These are phyloP conservation scores for Tretioscincus oriximinensis DNA, from an alignment of 2,113 vertebrate genomes.

Conservation along the genomic window DNA sequence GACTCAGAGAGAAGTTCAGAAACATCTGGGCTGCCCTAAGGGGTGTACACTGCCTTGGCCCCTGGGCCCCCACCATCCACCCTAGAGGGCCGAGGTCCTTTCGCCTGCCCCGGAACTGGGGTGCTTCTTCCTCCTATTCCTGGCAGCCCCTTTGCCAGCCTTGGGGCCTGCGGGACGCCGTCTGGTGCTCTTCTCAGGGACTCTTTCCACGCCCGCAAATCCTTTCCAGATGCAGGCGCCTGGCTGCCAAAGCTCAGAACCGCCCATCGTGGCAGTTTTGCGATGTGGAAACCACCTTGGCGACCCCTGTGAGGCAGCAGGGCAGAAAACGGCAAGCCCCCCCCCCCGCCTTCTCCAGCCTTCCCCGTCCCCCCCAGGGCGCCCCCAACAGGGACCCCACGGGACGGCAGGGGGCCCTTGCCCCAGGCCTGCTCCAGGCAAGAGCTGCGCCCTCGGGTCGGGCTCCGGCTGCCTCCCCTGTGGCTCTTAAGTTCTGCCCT, in stretches of 20 bases:
- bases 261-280: not conserved
- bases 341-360: too few relatives aligned
- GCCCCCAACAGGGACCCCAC: too few relatives aligned
- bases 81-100: not conserved
- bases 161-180: not conserved
- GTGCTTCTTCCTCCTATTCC: not conserved
- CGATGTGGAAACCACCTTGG: not conserved
- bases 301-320: not conserved
- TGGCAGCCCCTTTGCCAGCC: not conserved
- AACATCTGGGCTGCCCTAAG: too few relatives aligned
- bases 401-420: not conserved
- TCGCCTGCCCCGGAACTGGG: not conserved
- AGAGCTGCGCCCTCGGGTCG: not conserved
- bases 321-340: too few relatives aligned
- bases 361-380: too few relatives aligned
- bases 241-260: not conserved
- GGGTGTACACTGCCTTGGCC: too few relatives aligned
- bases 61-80: too few relatives aligned
- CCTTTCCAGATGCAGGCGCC: not conserved
- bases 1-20: too few relatives aligned
- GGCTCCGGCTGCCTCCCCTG: not conserved
- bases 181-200: not conserved
- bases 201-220: not conserved
- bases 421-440: not conserved
- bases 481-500: not conserved